Evolutionary conservation across 2,113 vertebrate species (phyloP), one percentile per base, ranked within the genome.

Genomic region (Pavo muticus): DNA sequence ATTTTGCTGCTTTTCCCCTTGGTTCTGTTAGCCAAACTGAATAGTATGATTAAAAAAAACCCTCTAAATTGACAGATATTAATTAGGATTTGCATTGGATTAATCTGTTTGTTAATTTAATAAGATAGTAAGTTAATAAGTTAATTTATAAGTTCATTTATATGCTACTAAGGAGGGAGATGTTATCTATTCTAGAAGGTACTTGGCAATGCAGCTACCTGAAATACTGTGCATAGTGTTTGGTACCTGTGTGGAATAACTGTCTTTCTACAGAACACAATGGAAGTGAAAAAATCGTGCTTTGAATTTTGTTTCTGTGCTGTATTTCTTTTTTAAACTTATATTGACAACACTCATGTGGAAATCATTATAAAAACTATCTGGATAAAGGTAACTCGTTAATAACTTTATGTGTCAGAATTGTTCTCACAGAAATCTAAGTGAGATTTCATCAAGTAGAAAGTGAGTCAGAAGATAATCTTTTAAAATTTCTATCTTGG

Each of bases 101-200:
- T 94, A 83, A 73, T 90, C 87, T 65, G 52, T 52, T 17, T 83
- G 7, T 91, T 86, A 90, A 87, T 91, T 79, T 75, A 81, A 71
- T 60, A 78, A 59, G 11, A 16, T 59, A 81, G 42, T 69, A 67
- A 83, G 18, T 59, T 27, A 72, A 40, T 47, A 86, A 23, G 17
- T 72, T 68, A 83, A 91, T 80, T 71, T 87, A 79, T 91, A 88
- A 80, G 27, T 72, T 91, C 39, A 76, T 91, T 77, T 74, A 30
- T 59, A 83, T 1, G 3, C 83, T 87, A 61, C 14, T 59, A 90
- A 73, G 10, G 39, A 73, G 37, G 20, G 39, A 91, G 32, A 80
- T 90, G 89, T 91, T 95, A 83, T 83, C 9, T 90, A 29, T 86
- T 74, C 39, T 37, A 35, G 54, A 85, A 91, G 25, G 50, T 77